Conservation (phyloP, 2,113 vertebrate genomes). For the Poecilia latipinna region DNA sequence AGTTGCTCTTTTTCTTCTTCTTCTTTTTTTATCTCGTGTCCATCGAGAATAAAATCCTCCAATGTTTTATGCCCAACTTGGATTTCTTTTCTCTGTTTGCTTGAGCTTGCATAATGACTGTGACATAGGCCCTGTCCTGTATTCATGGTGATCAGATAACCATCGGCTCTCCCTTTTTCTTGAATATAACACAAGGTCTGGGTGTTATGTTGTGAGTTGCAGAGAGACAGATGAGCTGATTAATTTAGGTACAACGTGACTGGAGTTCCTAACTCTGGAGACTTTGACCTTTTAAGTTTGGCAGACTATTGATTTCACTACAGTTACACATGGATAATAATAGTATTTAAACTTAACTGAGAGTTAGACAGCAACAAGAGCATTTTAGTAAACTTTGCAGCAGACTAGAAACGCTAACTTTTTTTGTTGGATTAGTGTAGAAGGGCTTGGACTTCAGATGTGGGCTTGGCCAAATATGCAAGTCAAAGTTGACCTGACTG, state of each 20-base stretch:
- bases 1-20: slow-evolving; percentile 23
- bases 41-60: slow-evolving; percentile 3
- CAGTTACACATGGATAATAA: slow-evolving; percentile 13
- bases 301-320: slow-evolving; percentile 39
- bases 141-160: slow-evolving; percentile 35
- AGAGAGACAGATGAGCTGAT: slow-evolving; percentile 51
- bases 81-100: slow-evolving; percentile 1
- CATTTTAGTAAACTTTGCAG: not conserved
- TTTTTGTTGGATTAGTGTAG: not conserved
- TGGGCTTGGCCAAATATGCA: not conserved
- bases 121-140: slow-evolving; percentile 28
- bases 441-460: not conserved
- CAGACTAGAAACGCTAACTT: not conserved
- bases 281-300: slow-evolving; percentile 71
- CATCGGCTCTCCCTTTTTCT: slow-evolving; percentile 16
- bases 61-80: not conserved
- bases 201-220: slow-evolving; percentile 21
- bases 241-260: slow-evolving; percentile 50
- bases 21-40: slow-evolving; percentile 25
- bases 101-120: slow-evolving; percentile 6
- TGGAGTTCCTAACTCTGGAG: slow-evolving; percentile 46
- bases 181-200: slow-evolving; percentile 30
- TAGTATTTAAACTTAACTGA: slow-evolving; percentile 1
- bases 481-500: slow-evolving; percentile 3
- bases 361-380: not conserved